Base-by-base conservation (phyloP, 2,888 invertebrate genomes). In the Acholoe squamosa region DNA sequence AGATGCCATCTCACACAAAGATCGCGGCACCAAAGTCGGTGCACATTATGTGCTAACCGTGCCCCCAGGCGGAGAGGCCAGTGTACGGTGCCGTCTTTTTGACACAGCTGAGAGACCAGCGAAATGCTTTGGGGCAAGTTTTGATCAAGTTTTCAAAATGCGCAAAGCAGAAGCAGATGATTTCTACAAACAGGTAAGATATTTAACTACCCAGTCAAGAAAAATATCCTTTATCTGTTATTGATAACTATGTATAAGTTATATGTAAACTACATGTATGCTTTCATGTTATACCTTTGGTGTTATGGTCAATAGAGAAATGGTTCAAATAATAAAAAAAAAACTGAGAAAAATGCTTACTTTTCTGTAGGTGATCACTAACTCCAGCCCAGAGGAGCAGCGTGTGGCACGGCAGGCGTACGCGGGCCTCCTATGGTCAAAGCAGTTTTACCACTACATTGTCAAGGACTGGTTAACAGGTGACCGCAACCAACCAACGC, bases 381-480 rank as follows among this genome's bases (percentile, higher is more conserved):
- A 89, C 56, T 76, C 31, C 7, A 22, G 51, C 51, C 16, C 76
- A 0, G 93, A 94, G 52, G 93, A 94, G 90, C 43, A 51, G n/a
- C 91, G 92, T 54, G 93, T 96, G 28, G 94, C 94, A 19, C 92
- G 95, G 33, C 96, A 95, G 92, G 95, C 96, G 0, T 94, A 95
- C 89, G 95, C 96, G 22, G 96, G 96, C 10, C 92, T 96, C n/a
- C 92, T 96, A 52, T 96, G 95, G 95, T 95, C 94, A 90, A 96
- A 96, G 93, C 95, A 96, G 93, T 95, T 95, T 92, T 96, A 95
- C 92, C 94, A 94, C 91, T 96, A 95, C 91, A 92, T 94, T 43
- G 93, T 95, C 31, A 92, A 93, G 16, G 92, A 94, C 90, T 95
- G 95, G 95, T 91, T 95, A 19, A 77, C 92, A 34, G 89, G 91